Evolutionary conservation across 37 sponge, comb jelly and placozoan species (phyloP), one percentile per base, ranked within the genome.

Genomic region (Tethya wilhelma): DNA sequence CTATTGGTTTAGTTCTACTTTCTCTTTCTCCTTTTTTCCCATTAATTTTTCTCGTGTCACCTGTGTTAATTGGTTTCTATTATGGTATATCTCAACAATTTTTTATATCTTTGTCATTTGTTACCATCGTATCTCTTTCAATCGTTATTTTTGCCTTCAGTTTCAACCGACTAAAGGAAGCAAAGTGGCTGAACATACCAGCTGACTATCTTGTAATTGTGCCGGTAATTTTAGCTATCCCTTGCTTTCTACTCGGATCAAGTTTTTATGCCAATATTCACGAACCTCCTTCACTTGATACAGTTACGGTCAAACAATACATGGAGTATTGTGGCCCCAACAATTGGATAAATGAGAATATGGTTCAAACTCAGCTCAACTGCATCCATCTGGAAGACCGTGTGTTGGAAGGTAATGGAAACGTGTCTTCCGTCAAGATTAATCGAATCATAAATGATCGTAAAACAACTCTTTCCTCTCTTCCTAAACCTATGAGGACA

Each of bases 311-410:
- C 12, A 44, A 57, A 3, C 38, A 81, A 34, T 88, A 82, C 38
- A n/a, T n/a, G 8, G 32, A 82, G 39, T 82, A 76, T 34, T 88
- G 88, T 76, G 71, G 79, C 9, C 79, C 73, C 8, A 23, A 55
- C 11, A 69, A 62, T 23, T 77, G 69, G 60, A 40, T 45, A 11
- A 44, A 45, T 43, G 44, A 20, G 12, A 88, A 88, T 66, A 58
- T 32, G 43, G 69, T 88, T 38, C 82, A 81, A 53, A 77, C 82
- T 0, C 83, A 88, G 64, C 45, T 88, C 14, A 68, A 88, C 57
- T 88, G 88, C 36, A 19, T 77, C 12, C 88, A 88, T 55, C 74
- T 88, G 19, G 49, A 81, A 33, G 78, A 39, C n/a, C 44, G 88
- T 20, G 30, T 88, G 42, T 39, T 88, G 22, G 32, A 33, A 1